Evolutionary conservation across 2,888 invertebrate species (phyloP), one percentile per base, ranked within the genome.

Genomic region (Noctua fimbriata): DNA sequence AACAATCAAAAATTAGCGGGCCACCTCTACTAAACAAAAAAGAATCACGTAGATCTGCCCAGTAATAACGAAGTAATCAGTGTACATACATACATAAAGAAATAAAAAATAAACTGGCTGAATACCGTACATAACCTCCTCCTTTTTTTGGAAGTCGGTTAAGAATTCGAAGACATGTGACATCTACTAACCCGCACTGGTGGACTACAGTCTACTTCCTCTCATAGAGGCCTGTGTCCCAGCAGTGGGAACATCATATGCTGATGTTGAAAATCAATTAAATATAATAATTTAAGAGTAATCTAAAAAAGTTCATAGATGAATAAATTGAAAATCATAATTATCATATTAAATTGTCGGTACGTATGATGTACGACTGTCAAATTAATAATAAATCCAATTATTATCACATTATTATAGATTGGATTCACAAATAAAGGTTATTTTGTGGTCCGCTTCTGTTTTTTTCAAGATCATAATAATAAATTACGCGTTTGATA

Each of bases 391-490:
- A 60, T 44, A 44, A 73, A 69, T 55, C 36, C 2, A 80, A 81
- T 80, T 73, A 73, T 74, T 81, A 14, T 36, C 6, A 16, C 66
- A 73, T 81, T 73, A 67, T 60, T 67, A 44, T 44, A 69, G n/a
- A 81, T 80, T 52, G 67, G 44, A 60, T 80, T 14, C 49, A 14
- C 4, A 1, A 80, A 74, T 74, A 74, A 67, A 80, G 44, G 81
- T 32, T 58, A 32, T n/a, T 63, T 32, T 41, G 41, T 12, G 21
- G 21, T 69, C 0, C 1, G 21, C 74, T 55, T 21, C 65, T 55
- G 55, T 72, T 55, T 49, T 36, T 72, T 58, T 55, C 3, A 28
- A 70, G 24, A 32, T 12, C 41, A 21, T 21, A 3, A 5, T 36
- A 36, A 79, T 79, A 79, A 78, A 58, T 76, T 58, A n/a, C 32